Evolutionary conservation across 2,888 invertebrate genomes (phyloP), one percentile per base, ranked within the genome.

Genomic region (Tachina fera): DNA sequence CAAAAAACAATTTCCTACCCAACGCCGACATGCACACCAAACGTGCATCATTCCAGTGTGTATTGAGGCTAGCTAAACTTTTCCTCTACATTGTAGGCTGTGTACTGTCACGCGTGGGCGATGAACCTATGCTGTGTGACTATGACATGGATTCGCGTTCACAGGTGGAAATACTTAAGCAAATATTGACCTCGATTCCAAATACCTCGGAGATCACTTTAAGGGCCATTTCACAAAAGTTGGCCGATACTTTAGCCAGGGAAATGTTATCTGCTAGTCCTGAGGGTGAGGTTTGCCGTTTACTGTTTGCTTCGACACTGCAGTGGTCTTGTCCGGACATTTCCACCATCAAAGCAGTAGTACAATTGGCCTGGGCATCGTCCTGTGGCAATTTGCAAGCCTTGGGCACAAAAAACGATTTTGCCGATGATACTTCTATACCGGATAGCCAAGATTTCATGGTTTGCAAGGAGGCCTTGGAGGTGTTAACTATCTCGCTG

Each of bases 391-490:
- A 95, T 90, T 93, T 96, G 53, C 96, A 96, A 89, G 93, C 94
- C 45, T 92, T 95, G 75, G 95, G 96, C 84, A 95, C 95, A 90
- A 94, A 94, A 45, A 94, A 93, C 83, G 94, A 93, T 86, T 93
- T 93, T 75, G 91, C 91, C 63, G 90, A 91, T 51, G 92, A 92
- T 67, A 93, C 92, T 61, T 93, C 94, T 85, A 93, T 93, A 87
- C 95, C 96, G 39, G 96, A 96, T 88, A 94, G 95, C 6, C 95
- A 95, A 87, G 96, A 96, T 89, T 90, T 94, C 90, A 68, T 93
- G 93, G 96, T 97, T 90, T 97, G 97, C 90, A 96, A 97, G 89
- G 98, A 98, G 93, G 97, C 98, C 67, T 94, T 99, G 92, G 98
- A 99, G 93, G 96, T 98, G 86, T 94, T 99, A 86, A 97, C 98